These are phyloP conservation scores for Spodoptera picta DNA, from an alignment of 2,888 invertebrate species.

Conservation along the genomic window DNA sequence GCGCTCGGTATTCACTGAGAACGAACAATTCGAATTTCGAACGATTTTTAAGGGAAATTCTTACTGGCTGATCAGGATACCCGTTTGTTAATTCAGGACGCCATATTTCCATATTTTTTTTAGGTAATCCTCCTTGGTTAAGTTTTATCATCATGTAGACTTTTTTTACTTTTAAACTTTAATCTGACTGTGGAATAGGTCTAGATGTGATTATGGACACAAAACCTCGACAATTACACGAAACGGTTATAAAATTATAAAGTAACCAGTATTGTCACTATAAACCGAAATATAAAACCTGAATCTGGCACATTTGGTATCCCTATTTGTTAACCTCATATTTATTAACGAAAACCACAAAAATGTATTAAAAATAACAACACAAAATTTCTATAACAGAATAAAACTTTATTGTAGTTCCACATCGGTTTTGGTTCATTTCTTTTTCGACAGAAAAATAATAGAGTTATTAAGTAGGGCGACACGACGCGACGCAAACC, in stretches of 20 bases:
- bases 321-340: too few relatives aligned
- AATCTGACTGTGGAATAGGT: too few relatives aligned
- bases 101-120: constrained; percentile 41
- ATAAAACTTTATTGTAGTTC: constrained; percentile 37
- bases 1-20: constrained; percentile 78
- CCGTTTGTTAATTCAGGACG: constrained; percentile 49
- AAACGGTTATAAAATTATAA: too few relatives aligned
- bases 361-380: constrained; percentile 4
- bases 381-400: constrained; percentile 21
- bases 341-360: neutral
- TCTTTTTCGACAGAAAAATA: constrained; percentile 53
- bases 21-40: constrained; percentile 79
- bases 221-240: too few relatives aligned
- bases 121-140: neutral
- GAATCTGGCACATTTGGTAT: too few relatives aligned
- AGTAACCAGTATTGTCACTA: too few relatives aligned
- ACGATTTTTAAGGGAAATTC: constrained; percentile 73
- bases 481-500: constrained; percentile 35
- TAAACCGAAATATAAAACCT: too few relatives aligned
- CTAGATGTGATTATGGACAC: too few relatives aligned
- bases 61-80: constrained; percentile 57
- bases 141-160: neutral
- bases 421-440: constrained; percentile 35
- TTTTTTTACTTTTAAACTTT: too few relatives aligned
- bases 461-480: constrained; percentile 54